Evolutionary conservation across 2,888 invertebrate species (phyloP).

Genomic region (Dascillus cervinus): DNA sequence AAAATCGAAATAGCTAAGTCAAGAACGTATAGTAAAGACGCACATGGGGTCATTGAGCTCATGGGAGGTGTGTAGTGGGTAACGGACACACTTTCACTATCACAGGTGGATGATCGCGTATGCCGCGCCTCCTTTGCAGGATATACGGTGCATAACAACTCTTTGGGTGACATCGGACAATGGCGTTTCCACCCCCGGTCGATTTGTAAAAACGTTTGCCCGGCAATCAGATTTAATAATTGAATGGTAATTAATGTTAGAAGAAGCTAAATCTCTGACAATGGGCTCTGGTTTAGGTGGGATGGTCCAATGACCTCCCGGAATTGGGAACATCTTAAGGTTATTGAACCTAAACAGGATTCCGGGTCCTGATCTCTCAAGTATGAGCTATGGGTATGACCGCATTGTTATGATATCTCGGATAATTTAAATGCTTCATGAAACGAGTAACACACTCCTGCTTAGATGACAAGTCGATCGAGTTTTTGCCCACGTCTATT

Average conservation of each 20-base stretch:
- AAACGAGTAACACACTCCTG: too few species aligned
- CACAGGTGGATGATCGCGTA: slow-evolving; percentile 23
- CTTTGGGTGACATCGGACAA: too few species aligned
- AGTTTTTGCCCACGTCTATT: too few species aligned
- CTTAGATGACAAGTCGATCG: too few species aligned
- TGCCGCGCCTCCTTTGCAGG: slow-evolving; percentile 11
- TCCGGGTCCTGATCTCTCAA: slow-evolving; percentile 15
- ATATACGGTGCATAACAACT: neutral
- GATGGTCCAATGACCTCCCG: slow-evolving; percentile 19
- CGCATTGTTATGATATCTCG: slow-evolving; percentile 11
- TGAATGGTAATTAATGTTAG: neutral
- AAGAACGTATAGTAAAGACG: too few species aligned
- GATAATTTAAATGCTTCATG: slow-evolving; percentile 4
- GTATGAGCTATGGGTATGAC: slow-evolving; percentile 14
- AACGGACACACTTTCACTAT: slow-evolving; percentile 25
- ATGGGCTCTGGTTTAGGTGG: neutral
- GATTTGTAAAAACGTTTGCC: too few species aligned
- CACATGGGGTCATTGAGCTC: slow-evolving; percentile 21
- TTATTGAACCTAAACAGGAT: slow-evolving; percentile 15
- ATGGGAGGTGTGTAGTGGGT: slow-evolving; percentile 21
- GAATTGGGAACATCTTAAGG: slow-evolving; percentile 19
- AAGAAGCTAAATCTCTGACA: neutral
- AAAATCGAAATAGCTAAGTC: too few species aligned
- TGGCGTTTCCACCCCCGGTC: too few species aligned
- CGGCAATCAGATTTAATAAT: too few species aligned